phyloP scores from a whole-genome alignment of 1,140 invertebrate species.

The Nomia melanderi region DNA sequence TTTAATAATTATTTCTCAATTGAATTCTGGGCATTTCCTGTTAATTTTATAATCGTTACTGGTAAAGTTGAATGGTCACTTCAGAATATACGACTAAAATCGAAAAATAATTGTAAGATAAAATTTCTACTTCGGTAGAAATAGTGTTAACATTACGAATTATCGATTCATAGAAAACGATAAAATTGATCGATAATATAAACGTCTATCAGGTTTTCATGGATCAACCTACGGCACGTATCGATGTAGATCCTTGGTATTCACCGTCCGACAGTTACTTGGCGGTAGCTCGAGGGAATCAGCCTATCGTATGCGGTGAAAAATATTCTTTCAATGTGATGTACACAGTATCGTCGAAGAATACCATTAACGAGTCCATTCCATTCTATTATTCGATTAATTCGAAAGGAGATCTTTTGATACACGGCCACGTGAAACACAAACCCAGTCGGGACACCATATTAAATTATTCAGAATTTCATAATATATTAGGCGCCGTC shows the following conservation, averaged over 20 bases:
- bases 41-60: no score
- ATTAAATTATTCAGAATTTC: conserved; percentile 76
- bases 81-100: no score
- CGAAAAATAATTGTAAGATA: no score
- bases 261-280: conserved; percentile 79
- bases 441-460: conserved; percentile 73
- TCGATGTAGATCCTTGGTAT: conserved; percentile 77
- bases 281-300: conserved; percentile 73
- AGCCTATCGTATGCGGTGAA: conserved; percentile 75
- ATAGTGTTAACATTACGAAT: no score
- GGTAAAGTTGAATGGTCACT: no score
- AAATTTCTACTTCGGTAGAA: no score
- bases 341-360: conserved; percentile 72
- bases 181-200: not conserved
- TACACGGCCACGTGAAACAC: conserved; percentile 76
- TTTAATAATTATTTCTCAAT: no score
- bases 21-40: no score
- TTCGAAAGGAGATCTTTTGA: conserved; percentile 74
- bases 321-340: conserved; percentile 78
- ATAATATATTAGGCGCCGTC: conserved; percentile 72
- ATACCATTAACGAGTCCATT: conserved; percentile 63
- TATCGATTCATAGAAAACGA: no score
- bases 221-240: conserved; percentile 78
- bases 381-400: conserved; percentile 79
- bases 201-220: conserved; percentile 73